These are phyloP conservation scores for Chironomus tentans DNA, from an alignment of 2,888 invertebrate species.

Conservation along the genomic window DNA sequence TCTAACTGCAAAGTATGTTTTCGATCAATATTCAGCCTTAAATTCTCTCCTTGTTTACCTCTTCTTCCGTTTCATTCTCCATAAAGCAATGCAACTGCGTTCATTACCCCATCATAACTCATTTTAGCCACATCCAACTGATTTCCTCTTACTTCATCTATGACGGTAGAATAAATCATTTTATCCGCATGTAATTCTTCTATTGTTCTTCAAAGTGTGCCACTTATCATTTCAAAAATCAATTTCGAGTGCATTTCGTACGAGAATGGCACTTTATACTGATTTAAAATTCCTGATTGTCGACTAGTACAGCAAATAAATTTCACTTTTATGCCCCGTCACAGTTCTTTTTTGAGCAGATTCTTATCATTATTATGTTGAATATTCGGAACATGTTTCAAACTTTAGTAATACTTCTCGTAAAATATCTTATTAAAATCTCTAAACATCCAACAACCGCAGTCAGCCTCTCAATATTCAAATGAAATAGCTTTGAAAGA, in stretches of 20 bases:
- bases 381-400: neutral
- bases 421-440: too few species aligned
- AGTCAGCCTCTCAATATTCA: conserved; percentile 3
- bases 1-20: too few species aligned
- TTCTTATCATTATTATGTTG: too few species aligned
- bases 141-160: neutral
- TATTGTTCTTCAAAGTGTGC: neutral
- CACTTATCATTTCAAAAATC: neutral
- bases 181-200: neutral
- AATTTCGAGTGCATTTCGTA: neutral
- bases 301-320: neutral
- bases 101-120: too few species aligned
- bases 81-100: too few species aligned
- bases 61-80: too few species aligned
- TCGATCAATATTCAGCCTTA: too few species aligned
- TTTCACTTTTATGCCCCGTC: neutral
- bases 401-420: too few species aligned
- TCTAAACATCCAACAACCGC: too few species aligned
- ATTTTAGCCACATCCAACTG: neutral
- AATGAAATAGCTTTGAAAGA: conserved; percentile 10
- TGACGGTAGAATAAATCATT: neutral
- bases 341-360: too few species aligned
- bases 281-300: neutral
- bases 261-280: neutral
- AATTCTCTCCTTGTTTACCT: too few species aligned